Evolutionary conservation across 2,797 vertebrate genomes (phyloP), one percentile per base, ranked within the genome.

Genomic region (Tangara arthus): DNA sequence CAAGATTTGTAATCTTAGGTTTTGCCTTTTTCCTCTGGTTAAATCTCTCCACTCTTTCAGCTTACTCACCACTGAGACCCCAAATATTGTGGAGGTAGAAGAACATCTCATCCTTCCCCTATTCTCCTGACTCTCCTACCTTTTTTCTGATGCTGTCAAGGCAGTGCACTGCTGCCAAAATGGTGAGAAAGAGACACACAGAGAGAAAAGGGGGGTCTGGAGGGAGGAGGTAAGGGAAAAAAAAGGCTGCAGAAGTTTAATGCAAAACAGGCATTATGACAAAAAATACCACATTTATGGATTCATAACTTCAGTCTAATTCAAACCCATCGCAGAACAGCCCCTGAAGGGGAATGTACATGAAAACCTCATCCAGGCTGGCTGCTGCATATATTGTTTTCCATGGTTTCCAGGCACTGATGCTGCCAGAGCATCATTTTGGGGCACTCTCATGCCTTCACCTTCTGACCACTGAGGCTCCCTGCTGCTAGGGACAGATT

Each of bases 221-320:
- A 39, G 23, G 4, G 4, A 32, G 20, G 8, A 53, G 12, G 11
- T 18, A 22, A 66, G 6, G 24, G 37, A 16, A 11, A 12, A 55
- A 71, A n/a, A 76, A 63, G 4, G 4, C 53, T 61, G 56, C n/a
- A 61, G 57, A 64, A 35, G 3, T 80, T 96, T 95, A 91, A 96
- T 89, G 53, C 6, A 30, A 78, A 95, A 82, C 93, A 95, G 78
- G 65, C 87, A 81, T n/a, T 64, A 39, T 71, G 81, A 93, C 64
- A 56, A 82, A 91, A 93, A 94, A 68, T 52, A 65, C 47, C 50
- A 49, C 44, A 76, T 92, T 95, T 78, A 78, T 71, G 85, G 72
- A 93, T 94, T 85, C 47, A 5, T 85, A 91, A 85, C 78, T 92
- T 89, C n/a, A 78, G 35, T 34, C 53, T 83, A 82, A 90, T 80